A percentile compares a stretch with the other conserved stretches of the same genome.
Evolutionary conservation across 2,888 invertebrate species (phyloP).

Genomic region (Aporophyla lueneburgensis): DNA sequence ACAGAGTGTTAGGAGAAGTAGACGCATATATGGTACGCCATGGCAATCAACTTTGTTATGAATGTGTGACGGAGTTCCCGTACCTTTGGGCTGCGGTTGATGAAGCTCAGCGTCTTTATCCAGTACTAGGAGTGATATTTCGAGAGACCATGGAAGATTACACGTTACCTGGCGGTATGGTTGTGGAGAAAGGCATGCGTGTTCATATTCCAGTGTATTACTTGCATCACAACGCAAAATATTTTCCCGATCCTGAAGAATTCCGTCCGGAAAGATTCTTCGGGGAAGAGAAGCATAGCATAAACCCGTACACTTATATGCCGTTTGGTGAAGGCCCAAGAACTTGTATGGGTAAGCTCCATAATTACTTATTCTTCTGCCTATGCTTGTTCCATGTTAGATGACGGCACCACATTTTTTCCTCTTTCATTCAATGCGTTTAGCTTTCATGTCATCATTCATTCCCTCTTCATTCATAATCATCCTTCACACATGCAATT

Average conservation of each 20-base stretch:
- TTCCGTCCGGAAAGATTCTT: conserved; percentile 75
- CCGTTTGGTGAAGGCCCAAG: conserved; percentile 77
- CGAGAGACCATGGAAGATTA: conserved; percentile 74
- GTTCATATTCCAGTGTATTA: conserved; percentile 74
- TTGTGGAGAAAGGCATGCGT: conserved; percentile 68
- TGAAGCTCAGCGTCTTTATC: conserved; percentile 74
- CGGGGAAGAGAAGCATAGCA: conserved; percentile 65
- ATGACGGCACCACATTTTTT: neutral
- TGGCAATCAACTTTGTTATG: conserved; percentile 47
- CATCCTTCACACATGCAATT: neutral
- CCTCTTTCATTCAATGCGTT: neutral
- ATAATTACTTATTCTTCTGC: neutral
- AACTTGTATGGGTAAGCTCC: conserved; percentile 73
- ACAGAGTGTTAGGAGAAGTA: conserved; percentile 49
- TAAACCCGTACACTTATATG: conserved; percentile 71
- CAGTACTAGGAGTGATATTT: conserved; percentile 70
- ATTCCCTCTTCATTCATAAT: neutral
- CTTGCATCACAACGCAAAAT: conserved; percentile 71
- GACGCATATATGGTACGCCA: conserved; percentile 49
- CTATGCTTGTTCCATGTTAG: neutral
- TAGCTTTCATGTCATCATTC: neutral
- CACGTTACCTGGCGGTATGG: conserved; percentile 70
- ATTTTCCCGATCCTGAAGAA: conserved; percentile 72
- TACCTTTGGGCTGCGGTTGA: conserved; percentile 71
- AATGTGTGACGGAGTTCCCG: conserved; percentile 66